Evolutionary conservation across 2,113 vertebrate species (phyloP).

Genomic region (Carollia perspicillata): DNA sequence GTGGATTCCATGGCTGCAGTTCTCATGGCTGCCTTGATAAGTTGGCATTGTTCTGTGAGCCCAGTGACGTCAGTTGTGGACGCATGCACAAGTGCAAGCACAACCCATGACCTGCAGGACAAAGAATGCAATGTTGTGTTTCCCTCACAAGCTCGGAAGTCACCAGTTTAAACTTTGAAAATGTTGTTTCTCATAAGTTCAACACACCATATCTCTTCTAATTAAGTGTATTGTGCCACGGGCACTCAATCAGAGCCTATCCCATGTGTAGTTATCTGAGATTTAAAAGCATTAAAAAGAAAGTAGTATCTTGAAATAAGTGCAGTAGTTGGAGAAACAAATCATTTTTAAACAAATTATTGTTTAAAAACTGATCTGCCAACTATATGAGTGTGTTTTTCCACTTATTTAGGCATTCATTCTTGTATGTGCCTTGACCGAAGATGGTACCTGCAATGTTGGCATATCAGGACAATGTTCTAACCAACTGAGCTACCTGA

Average conservation of each 20-base stretch:
- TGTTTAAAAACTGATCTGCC: not conserved
- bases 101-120: constrained; percentile 60
- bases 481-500: too few relatives aligned
- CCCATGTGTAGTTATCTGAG: not conserved
- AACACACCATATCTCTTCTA: not conserved
- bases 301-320: not conserved
- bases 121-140: constrained; percentile 73
- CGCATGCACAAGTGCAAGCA: constrained; percentile 23
- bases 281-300: not conserved
- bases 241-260: not conserved
- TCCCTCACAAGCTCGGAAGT: constrained; percentile 62
- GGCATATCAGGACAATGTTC: too few relatives aligned
- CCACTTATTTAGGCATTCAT: too few relatives aligned
- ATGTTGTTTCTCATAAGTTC: constrained; percentile 10
- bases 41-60: constrained; percentile 52
- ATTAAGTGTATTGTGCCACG: constrained; percentile 37
- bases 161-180: constrained; percentile 60
- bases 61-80: constrained; percentile 71
- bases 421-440: too few relatives aligned
- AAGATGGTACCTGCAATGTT: too few relatives aligned
- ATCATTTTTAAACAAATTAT: not conserved
- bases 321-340: constrained; percentile 7
- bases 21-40: constrained; percentile 58
- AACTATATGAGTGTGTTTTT: not conserved
- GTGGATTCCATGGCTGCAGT: constrained; percentile 9